Conservation (phyloP, 30 jellyfish, hydroid and myxozoan genomes). For the Chrysaora quinquecirrha region DNA sequence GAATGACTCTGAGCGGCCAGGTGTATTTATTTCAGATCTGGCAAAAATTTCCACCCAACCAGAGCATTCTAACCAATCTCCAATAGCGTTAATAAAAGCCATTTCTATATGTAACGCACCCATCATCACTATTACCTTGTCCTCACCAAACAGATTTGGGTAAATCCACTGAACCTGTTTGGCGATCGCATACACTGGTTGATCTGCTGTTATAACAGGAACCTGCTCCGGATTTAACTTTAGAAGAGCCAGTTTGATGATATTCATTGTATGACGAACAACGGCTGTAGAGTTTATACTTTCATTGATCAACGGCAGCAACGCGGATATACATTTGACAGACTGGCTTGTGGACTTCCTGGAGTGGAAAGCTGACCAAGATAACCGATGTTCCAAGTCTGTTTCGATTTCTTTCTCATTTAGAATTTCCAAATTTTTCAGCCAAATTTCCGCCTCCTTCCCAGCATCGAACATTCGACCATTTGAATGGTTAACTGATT, state of each 20-base stretch:
- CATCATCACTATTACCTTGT: slow-evolving; percentile 54
- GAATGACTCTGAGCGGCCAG: slow-evolving; percentile 6
- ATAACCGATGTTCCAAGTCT: not conserved
- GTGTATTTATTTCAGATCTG: slow-evolving; percentile 14
- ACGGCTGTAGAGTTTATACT: not conserved
- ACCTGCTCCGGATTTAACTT: slow-evolving; percentile 2
- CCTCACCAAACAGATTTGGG: slow-evolving; percentile 54
- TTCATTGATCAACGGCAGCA: slow-evolving; percentile 5
- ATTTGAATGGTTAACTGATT: slow-evolving; percentile 10
- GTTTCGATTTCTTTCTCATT: not conserved
- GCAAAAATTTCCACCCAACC: slow-evolving; percentile 50
- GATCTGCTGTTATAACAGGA: slow-evolving; percentile 22
- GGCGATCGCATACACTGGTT: slow-evolving; percentile 34
- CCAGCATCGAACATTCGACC: not conserved
- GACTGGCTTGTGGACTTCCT: not conserved
- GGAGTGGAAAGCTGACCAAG: slow-evolving; percentile 21
- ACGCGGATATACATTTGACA: not conserved
- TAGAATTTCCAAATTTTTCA: not conserved
- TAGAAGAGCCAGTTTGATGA: not conserved
- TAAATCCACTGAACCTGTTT: slow-evolving; percentile 45
- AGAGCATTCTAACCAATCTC: slow-evolving; percentile 56
- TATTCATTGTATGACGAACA: slow-evolving; percentile 16
- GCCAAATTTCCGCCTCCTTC: slow-evolving; percentile 9
- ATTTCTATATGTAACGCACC: slow-evolving; percentile 61
- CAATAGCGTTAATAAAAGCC: slow-evolving; percentile 34